Percentiles rank a stretch among this genome's conserved stretches.
Evolutionary conservation across 2,797 vertebrate species (phyloP).

Genomic region (Discoglossus pictus): DNA sequence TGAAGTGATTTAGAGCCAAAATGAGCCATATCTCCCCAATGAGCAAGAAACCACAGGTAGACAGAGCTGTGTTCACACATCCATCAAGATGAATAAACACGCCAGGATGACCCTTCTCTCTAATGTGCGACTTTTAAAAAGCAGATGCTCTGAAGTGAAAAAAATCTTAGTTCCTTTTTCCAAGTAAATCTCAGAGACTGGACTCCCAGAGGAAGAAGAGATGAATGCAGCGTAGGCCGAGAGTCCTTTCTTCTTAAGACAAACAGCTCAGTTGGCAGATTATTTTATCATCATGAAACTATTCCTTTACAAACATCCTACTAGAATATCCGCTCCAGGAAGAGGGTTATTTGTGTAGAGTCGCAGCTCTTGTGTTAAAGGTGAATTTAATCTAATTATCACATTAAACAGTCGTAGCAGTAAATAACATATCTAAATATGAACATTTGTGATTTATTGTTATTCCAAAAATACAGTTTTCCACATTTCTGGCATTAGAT

Average conservation of each 20-base stretch:
- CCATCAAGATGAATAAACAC: background rate
- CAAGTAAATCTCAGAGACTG: slow-evolving; percentile 5
- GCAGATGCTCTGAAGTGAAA: slow-evolving; percentile 20
- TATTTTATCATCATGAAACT: slow-evolving; percentile 16
- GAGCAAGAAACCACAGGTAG: background rate
- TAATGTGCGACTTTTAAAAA: background rate
- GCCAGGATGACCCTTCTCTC: slow-evolving; percentile 7
- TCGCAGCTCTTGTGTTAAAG: slow-evolving; percentile 9
- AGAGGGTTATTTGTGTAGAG: slow-evolving; percentile 14
- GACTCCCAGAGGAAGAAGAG: slow-evolving; percentile 10
- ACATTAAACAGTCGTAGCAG: too few relatives aligned
- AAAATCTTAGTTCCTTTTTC: slow-evolving; percentile 19
- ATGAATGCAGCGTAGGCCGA: slow-evolving; percentile 11
- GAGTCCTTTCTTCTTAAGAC: background rate
- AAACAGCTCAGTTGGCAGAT: slow-evolving; percentile 27
- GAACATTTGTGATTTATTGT: too few relatives aligned
- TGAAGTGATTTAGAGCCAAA: background rate
- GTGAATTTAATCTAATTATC: slow-evolving; percentile 5
- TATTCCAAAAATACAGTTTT: too few relatives aligned
- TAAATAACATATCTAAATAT: too few relatives aligned
- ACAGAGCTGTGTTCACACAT: slow-evolving; percentile 3
- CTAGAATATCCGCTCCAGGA: background rate
- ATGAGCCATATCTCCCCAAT: background rate
- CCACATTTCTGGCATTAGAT: too few relatives aligned
- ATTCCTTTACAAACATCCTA: slow-evolving; percentile 32